Evolutionary conservation across 2,888 invertebrate species (phyloP).

Genomic region (Agrotis ipsilon): DNA sequence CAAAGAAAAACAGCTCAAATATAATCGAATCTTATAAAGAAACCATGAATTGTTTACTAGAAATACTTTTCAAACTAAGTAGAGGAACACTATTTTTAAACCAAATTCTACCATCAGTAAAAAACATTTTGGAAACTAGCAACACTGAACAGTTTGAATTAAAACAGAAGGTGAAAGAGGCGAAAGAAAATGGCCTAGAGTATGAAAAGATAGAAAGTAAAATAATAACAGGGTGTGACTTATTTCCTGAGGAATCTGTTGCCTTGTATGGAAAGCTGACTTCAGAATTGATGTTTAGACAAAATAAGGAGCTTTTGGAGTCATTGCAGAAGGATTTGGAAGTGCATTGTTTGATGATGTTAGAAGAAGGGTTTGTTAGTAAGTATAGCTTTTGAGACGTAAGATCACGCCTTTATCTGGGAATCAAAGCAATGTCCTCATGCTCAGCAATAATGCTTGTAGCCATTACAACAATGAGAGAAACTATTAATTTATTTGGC

Average conservation of each 20-base stretch:
- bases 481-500: too few species aligned
- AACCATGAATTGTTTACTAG: slow-evolving; percentile 82
- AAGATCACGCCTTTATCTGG: too few species aligned
- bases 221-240: slow-evolving; percentile 79
- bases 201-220: slow-evolving; percentile 77
- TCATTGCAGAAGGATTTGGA: slow-evolving; percentile 84
- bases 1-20: slow-evolving; percentile 76
- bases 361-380: slow-evolving; percentile 84
- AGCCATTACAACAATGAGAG: too few species aligned
- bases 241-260: slow-evolving; percentile 82
- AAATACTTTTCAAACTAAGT: slow-evolving; percentile 86
- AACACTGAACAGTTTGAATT: slow-evolving; percentile 83
- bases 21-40: slow-evolving; percentile 76
- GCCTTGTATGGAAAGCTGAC: slow-evolving; percentile 83
- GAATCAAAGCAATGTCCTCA: too few species aligned
- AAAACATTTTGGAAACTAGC: slow-evolving; percentile 77
- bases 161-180: slow-evolving; percentile 73
- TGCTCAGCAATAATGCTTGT: too few species aligned
- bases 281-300: slow-evolving; percentile 87
- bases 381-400: slow-evolving; percentile 61
- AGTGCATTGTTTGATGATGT: slow-evolving; percentile 79
- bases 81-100: slow-evolving; percentile 81
- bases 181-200: slow-evolving; percentile 64
- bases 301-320: slow-evolving; percentile 83
- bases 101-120: slow-evolving; percentile 83